Conservation (phyloP, 2,888 invertebrate genomes). For the Mythimna albipuncta region DNA sequence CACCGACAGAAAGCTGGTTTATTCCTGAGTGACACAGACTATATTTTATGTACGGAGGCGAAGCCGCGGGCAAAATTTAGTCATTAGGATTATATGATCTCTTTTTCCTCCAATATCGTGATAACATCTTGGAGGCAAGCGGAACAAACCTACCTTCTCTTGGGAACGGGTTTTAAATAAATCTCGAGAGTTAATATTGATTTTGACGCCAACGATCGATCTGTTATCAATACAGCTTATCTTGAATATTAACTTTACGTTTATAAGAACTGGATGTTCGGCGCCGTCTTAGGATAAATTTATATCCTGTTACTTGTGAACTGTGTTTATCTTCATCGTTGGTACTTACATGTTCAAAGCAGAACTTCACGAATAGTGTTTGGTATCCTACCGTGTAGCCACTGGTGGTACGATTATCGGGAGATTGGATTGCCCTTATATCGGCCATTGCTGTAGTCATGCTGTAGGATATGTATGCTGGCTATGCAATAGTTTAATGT, state of each 20-base stretch:
- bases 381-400: no score
- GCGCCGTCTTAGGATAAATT: slow-evolving; percentile 52
- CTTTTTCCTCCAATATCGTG: neutral
- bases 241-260: slow-evolving; percentile 50
- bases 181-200: slow-evolving; percentile 65
- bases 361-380: no score
- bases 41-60: no score
- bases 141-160: slow-evolving; percentile 56
- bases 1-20: no score
- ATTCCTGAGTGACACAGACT: no score
- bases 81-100: neutral
- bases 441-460: no score
- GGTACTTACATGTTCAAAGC: no score
- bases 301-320: slow-evolving; percentile 37
- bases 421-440: no score
- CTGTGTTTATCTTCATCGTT: neutral
- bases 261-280: slow-evolving; percentile 31
- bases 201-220: slow-evolving; percentile 65
- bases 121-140: slow-evolving; percentile 14
- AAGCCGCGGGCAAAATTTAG: no score
- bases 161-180: slow-evolving; percentile 69
- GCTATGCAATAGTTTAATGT: no score
- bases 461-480: no score
- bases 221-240: slow-evolving; percentile 63
- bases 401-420: no score